These are phyloP conservation scores for Paedocypris micromegethes DNA, from an alignment of 2,797 vertebrate species.

Conservation along the genomic window DNA sequence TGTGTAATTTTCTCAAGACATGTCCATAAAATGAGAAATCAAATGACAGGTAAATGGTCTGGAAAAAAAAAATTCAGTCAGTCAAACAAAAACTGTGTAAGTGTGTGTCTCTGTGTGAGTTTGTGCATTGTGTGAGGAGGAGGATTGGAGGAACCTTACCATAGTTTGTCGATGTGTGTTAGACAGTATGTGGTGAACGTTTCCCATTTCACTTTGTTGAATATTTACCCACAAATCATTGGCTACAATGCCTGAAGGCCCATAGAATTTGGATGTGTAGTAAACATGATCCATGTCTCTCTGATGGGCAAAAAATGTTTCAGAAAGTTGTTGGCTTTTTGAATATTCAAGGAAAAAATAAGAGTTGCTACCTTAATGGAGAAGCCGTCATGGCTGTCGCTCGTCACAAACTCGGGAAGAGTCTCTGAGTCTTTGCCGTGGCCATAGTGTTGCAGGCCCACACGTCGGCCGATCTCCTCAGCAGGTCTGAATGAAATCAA, in stretches of 20 bases:
- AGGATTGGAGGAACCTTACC: conserved; percentile 44
- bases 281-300: conserved; percentile 86
- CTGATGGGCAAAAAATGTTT: conserved; percentile 55
- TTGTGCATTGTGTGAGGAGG: too few species aligned
- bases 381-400: conserved; percentile 53
- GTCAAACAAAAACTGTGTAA: not conserved
- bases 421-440: conserved; percentile 50
- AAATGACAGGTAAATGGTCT: conserved; percentile 94
- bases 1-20: conserved; percentile 84
- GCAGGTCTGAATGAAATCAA: conserved; percentile 25
- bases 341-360: conserved; percentile 39
- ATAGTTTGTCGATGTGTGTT: conserved; percentile 85
- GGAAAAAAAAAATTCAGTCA: conserved; percentile 54
- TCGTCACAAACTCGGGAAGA: conserved; percentile 55
- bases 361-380: conserved; percentile 16
- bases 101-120: too few species aligned
- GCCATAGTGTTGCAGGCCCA: conserved; percentile 54
- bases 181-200: conserved; percentile 80
- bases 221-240: conserved; percentile 85
- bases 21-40: conserved; percentile 96
- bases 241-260: conserved; percentile 70
- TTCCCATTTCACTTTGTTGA: conserved; percentile 77
- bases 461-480: conserved; percentile 41
- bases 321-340: conserved; percentile 50
- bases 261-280: conserved; percentile 84